Percentiles rank a stretch among this genome's conserved stretches.
phyloP scores from a whole-genome alignment of 2,113 vertebrate species.

The Urocolius indicus region DNA sequence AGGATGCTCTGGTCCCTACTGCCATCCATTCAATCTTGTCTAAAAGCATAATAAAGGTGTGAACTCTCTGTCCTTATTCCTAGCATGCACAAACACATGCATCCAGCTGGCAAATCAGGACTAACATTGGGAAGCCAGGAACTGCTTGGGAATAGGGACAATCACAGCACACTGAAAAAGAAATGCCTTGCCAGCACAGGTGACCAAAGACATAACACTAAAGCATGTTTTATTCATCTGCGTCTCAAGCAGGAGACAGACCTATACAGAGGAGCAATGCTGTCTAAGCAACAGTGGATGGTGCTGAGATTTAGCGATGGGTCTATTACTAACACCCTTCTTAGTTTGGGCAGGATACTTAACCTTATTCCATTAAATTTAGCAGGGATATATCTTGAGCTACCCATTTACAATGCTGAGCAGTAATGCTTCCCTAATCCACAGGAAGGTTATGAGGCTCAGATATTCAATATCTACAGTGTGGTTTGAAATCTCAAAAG shows the following conservation, averaged over 20 bases:
- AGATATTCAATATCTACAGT: constrained; percentile 33
- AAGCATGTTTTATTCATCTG: neutral
- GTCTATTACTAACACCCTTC: neutral
- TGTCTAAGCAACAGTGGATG: neutral
- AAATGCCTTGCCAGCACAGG: neutral
- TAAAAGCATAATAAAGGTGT: neutral
- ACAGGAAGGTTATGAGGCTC: constrained; percentile 14
- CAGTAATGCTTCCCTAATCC: constrained; percentile 35
- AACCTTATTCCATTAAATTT: constrained; percentile 24
- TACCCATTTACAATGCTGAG: neutral
- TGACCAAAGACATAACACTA: neutral
- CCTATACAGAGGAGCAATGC: neutral
- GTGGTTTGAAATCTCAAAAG: constrained; percentile 47
- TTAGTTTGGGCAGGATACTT: neutral
- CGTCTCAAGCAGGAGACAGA: neutral
- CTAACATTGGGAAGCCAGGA: neutral
- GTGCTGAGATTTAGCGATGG: neutral
- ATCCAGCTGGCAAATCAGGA: neutral
- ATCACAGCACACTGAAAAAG: neutral
- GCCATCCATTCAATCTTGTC: neutral
- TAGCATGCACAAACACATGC: neutral
- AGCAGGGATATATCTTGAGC: neutral
- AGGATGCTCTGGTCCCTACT: neutral
- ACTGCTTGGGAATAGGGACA: neutral
- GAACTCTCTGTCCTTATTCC: neutral